Percentiles rank a stretch among this genome's conserved stretches.
These are phyloP conservation scores for Galbula dea DNA, from an alignment of 2,113 vertebrate genomes.

Conservation along the genomic window DNA sequence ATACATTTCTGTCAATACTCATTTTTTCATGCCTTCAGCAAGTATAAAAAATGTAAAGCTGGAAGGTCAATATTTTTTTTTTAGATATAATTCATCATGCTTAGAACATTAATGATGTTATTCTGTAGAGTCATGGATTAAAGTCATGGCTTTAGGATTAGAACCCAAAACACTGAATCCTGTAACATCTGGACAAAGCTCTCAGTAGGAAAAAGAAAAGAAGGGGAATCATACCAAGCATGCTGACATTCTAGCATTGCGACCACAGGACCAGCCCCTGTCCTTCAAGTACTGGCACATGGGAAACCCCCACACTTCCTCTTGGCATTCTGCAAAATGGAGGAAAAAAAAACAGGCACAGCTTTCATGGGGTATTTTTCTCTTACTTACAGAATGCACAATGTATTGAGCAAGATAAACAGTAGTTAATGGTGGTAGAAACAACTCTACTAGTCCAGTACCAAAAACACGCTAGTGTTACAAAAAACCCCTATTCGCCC, in stretches of 20 bases:
- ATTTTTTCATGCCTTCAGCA: slow-evolving; percentile 34
- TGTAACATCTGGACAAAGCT: slow-evolving; percentile 49
- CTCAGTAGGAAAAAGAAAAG: slow-evolving; percentile 1
- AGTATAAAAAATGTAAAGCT: background rate
- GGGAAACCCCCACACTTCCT: slow-evolving; percentile 85
- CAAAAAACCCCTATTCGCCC: background rate
- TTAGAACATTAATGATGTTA: slow-evolving; percentile 52
- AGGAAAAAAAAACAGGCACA: background rate
- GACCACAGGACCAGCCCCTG: slow-evolving; percentile 84
- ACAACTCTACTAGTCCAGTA: slow-evolving; percentile 8
- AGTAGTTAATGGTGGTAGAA: slow-evolving; percentile 33
- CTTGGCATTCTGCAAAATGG: slow-evolving; percentile 69
- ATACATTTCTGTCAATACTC: slow-evolving; percentile 19
- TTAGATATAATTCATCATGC: slow-evolving; percentile 36
- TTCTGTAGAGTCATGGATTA: slow-evolving; percentile 45
- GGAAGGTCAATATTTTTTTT: slow-evolving; percentile 32
- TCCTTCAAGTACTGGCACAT: slow-evolving; percentile 88
- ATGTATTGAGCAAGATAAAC: slow-evolving; percentile 22
- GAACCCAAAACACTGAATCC: slow-evolving; percentile 54
- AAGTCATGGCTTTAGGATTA: slow-evolving; percentile 18
- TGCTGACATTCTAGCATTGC: slow-evolving; percentile 96
- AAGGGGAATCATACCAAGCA: slow-evolving; percentile 85
- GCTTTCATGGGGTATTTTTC: slow-evolving; percentile 15
- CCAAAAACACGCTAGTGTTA: slow-evolving; percentile 2
- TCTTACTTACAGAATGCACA: slow-evolving; percentile 25